Evolutionary conservation across 2,888 invertebrate genomes (phyloP).

Genomic region (Leucophenga montana): DNA sequence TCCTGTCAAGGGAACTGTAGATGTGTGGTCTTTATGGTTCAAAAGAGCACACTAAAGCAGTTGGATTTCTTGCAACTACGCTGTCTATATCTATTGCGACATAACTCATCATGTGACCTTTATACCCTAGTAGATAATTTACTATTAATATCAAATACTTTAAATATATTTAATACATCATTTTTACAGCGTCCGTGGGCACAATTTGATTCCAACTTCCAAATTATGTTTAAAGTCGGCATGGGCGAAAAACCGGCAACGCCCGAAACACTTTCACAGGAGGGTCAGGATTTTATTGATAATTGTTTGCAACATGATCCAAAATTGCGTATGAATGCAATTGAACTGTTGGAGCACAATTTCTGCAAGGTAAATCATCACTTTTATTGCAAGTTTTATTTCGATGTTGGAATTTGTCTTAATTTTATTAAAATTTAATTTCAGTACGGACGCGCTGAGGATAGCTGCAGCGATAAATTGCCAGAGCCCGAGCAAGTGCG

Average conservation of each 20-base stretch:
- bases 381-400: neutral
- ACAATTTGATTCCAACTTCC: conserved; percentile 92
- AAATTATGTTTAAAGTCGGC: conserved; percentile 96
- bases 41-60: too few relatives aligned
- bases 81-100: too few relatives aligned
- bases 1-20: too few relatives aligned
- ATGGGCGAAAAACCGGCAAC: conserved; percentile 89
- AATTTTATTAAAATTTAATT: too few relatives aligned
- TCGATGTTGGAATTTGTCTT: conserved; percentile 3
- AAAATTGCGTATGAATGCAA: conserved; percentile 80
- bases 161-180: neutral
- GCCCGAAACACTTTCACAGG: conserved; percentile 84
- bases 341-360: conserved; percentile 80
- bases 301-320: conserved; percentile 89
- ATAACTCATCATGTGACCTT: too few relatives aligned
- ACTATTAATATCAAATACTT: too few relatives aligned
- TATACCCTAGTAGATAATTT: too few relatives aligned
- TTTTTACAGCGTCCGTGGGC: conserved; percentile 86
- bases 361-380: conserved; percentile 79
- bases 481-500: conserved; percentile 59
- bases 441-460: conserved; percentile 69
- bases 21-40: too few relatives aligned
- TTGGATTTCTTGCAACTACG: too few relatives aligned
- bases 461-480: conserved; percentile 59
- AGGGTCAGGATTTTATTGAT: conserved; percentile 86